These are phyloP conservation scores for Podotricha telesiphe DNA, from an alignment of 2,888 invertebrate genomes.

Conservation along the genomic window DNA sequence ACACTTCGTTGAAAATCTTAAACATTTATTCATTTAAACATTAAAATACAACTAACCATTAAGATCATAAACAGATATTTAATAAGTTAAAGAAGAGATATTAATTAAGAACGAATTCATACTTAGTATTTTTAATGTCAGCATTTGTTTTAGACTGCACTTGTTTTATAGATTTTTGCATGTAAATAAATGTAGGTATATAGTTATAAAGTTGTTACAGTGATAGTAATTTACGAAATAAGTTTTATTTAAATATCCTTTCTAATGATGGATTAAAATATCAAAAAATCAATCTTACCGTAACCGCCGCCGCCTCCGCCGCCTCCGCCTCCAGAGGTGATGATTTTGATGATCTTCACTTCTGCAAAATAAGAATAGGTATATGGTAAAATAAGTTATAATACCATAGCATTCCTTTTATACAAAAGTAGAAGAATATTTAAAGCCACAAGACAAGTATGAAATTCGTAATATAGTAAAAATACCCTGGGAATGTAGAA, in stretches of 20 bases:
- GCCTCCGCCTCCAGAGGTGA: slow-evolving; percentile 60
- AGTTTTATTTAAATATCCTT: slow-evolving; percentile 28
- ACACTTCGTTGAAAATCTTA: no score
- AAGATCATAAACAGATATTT: no score
- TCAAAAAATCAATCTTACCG: slow-evolving; percentile 57
- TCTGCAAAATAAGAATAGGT: slow-evolving; percentile 51
- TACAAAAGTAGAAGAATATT: no score
- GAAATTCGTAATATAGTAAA: no score
- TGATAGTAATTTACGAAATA: slow-evolving; percentile 22
- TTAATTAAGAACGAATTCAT: no score
- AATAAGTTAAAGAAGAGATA: no score
- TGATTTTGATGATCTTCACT: slow-evolving; percentile 71
- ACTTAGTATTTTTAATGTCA: background rate
- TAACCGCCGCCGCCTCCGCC: slow-evolving; percentile 56
- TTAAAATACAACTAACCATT: no score
- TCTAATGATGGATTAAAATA: slow-evolving; percentile 26
- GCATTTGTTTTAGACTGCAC: background rate
- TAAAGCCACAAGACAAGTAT: no score
- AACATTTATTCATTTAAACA: no score
- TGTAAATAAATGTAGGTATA: background rate
- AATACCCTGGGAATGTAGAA: no score
- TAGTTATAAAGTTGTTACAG: background rate
- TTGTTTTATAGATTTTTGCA: background rate
- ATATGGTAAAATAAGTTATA: no score
- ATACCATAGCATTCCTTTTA: no score